These are phyloP conservation scores for Leptothorax acervorum DNA, from an alignment of 2,888 invertebrate genomes.

Conservation along the genomic window DNA sequence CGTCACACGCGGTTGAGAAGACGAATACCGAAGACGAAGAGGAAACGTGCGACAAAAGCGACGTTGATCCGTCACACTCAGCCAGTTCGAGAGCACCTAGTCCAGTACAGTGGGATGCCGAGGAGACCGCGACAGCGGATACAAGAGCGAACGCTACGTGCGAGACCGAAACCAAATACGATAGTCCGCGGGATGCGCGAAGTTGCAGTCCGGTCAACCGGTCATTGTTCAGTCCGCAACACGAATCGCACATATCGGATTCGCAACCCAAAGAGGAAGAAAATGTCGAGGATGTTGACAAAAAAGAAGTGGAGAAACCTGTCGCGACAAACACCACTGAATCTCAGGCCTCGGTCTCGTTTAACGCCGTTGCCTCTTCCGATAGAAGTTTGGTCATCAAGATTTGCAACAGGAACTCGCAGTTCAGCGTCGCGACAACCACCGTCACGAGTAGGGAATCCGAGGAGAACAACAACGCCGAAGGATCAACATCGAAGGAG, in stretches of 20 bases:
- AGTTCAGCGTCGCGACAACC: slow-evolving; percentile 80
- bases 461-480: slow-evolving; percentile 80
- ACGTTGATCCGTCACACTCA: neutral
- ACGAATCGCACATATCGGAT: slow-evolving; percentile 65
- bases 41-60: neutral
- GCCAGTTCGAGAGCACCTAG: slow-evolving; percentile 56
- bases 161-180: slow-evolving; percentile 64
- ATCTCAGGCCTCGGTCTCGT: slow-evolving; percentile 77
- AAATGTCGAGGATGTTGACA: slow-evolving; percentile 18
- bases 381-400: slow-evolving; percentile 84
- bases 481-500: slow-evolving; percentile 73
- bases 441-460: slow-evolving; percentile 74
- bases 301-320: slow-evolving; percentile 42
- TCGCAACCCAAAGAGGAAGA: slow-evolving; percentile 86
- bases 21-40: neutral
- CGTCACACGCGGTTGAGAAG: neutral
- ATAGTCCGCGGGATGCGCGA: slow-evolving; percentile 56
- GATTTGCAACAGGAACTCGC: slow-evolving; percentile 83
- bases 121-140: slow-evolving; percentile 62
- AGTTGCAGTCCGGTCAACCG: slow-evolving; percentile 65
- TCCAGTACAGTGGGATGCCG: slow-evolving; percentile 49
- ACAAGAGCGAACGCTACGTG: slow-evolving; percentile 40
- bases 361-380: slow-evolving; percentile 78
- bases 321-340: slow-evolving; percentile 54
- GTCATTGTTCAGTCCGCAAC: slow-evolving; percentile 76